Percentiles rank a stretch among this genome's conserved stretches.
Conservation (phyloP, 2,888 invertebrate species). For the Drosophila quinaria region DNA sequence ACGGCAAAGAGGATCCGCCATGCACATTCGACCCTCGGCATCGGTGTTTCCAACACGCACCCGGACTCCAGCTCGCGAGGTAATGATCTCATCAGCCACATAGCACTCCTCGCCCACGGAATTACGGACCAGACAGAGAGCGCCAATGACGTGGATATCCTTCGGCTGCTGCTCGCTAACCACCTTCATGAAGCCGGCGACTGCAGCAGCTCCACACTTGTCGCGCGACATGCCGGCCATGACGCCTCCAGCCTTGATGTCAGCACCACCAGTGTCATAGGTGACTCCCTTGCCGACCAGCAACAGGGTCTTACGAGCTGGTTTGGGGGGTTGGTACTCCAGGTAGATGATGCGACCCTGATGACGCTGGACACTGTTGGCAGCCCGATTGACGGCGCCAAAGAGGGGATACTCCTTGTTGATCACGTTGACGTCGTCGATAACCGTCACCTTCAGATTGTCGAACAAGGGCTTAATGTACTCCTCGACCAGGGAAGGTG, state of each 20-base stretch:
- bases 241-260: constrained; percentile 92
- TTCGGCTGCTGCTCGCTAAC: constrained; percentile 87
- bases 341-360: constrained; percentile 92
- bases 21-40: constrained; percentile 97
- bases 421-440: constrained; percentile 88
- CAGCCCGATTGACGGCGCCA: constrained; percentile 92
- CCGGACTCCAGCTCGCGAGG: constrained; percentile 92
- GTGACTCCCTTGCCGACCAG: constrained; percentile 97
- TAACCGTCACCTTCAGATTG: constrained; percentile 88
- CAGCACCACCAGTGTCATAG: constrained; percentile 94
- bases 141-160: constrained; percentile 92
- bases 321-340: constrained; percentile 90
- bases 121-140: constrained; percentile 95
- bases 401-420: constrained; percentile 93
- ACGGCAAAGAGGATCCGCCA: constrained; percentile 94
- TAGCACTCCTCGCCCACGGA: constrained; percentile 95
- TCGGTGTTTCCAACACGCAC: constrained; percentile 97
- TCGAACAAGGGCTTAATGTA: constrained; percentile 89
- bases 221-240: constrained; percentile 97
- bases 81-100: constrained; percentile 96
- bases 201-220: constrained; percentile 97
- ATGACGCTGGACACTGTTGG: constrained; percentile 89
- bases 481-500: constrained; percentile 91
- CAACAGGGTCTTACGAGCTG: constrained; percentile 90
- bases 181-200: constrained; percentile 96